These are phyloP conservation scores for Regulus satrapa DNA, from an alignment of 2,113 vertebrate species.

Conservation along the genomic window DNA sequence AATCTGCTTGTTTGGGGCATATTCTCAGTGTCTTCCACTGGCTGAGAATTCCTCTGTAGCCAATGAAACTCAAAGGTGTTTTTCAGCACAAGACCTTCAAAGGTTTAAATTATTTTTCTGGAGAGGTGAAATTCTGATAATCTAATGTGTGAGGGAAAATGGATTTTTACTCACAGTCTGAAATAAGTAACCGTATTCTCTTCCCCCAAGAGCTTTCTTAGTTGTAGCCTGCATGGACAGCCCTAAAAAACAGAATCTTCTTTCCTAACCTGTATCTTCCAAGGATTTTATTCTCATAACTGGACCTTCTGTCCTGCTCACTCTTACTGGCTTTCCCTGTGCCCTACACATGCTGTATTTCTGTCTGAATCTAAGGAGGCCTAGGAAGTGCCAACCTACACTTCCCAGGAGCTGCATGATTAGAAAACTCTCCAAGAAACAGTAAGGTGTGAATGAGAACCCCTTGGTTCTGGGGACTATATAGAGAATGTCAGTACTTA, in stretches of 20 bases:
- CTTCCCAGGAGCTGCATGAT: neutral
- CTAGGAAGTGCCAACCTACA: neutral
- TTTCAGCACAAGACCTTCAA: neutral
- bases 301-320: neutral
- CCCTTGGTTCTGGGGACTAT: neutral
- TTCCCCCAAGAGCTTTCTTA: neutral
- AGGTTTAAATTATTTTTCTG: neutral
- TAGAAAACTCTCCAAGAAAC: neutral
- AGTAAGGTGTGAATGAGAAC: neutral
- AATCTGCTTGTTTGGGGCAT: neutral
- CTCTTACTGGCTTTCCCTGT: neutral
- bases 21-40: neutral
- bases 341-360: neutral
- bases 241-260: neutral
- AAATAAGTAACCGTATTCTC: neutral
- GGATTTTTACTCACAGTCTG: neutral
- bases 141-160: neutral
- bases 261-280: neutral
- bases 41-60: neutral
- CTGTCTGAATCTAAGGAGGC: neutral
- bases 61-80: neutral
- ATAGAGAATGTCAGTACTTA: neutral
- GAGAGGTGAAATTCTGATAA: neutral
- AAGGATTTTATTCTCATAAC: neutral
- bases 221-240: rapidly evolving